Base-by-base conservation (phyloP, 2,113 vertebrate genomes). In the Colossoma macropomum region DNA sequence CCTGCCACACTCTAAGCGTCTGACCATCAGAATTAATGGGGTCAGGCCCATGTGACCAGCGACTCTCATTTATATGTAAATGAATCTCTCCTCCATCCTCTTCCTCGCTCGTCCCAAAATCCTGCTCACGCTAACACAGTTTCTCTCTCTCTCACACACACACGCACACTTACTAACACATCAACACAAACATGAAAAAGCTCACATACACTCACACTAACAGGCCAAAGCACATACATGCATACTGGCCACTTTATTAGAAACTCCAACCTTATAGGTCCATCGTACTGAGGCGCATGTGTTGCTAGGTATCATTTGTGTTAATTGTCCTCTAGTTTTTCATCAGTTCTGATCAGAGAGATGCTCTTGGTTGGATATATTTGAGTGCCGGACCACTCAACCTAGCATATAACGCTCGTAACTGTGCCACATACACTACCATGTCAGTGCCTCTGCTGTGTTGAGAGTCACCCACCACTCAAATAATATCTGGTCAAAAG, bases 41-140 rank as follows among this genome's bases (percentile, higher is more conserved):
- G 87, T 87, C 88, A 87, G 74, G 78, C 74, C 70, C 81, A 80
- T 60, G 70, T 87, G 81, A 88, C 84, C 79, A 60, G 66, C 79
- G 82, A 87, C 84, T 88, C 81, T 88, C 84, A 89, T 87, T 85
- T 87, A 89, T 87, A 89, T 87, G 87, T 84, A 86, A 89, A 89
- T 89, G 71, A 88, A 34, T 27, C 48, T 48, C 73, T 68, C 56
- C 68, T 59, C 27, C 74, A 63, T 59, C 28, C 30, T 16, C 78
- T 16, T 52, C 34, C 70, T 71, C 30, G 38, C 41, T 41, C 32
- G 54, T 15, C 38, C 70, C 21, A 11, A 23, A 63, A 25, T 45
- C 77, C 45, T 12, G 62, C 15, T 45, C 56, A 16, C 7, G 25
- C 16, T 45, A 15, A 32, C 27, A 3, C 52, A 30, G 9, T 56